Evolutionary conservation across 2,888 invertebrate genomes (phyloP), one percentile per base, ranked within the genome.

Genomic region (Dermolepida albohirtum): DNA sequence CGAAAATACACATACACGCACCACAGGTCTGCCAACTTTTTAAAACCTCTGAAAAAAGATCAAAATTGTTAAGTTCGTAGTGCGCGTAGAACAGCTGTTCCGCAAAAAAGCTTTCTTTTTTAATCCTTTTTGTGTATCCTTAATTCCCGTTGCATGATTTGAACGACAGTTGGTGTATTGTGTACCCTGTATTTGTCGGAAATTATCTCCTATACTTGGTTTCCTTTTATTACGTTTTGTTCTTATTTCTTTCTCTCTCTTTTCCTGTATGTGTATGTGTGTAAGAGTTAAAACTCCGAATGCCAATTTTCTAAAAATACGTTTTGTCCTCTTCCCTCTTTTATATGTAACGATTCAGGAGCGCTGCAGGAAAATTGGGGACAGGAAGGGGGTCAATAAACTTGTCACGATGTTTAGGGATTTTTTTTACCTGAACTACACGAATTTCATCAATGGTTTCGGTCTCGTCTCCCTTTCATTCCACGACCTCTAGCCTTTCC

Each of bases 131-230:
- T 59, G 59, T 59, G 34, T 34, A 59, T 29, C 29, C 59, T 59
- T 59, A 59, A 59, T 59, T 59, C 44, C 44, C 59, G 44, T 59
- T 59, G 59, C 59, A 59, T 59, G 59, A 59, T 59, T 59, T 44
- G 12, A 44, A 59, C 59, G 59, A 59, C 59, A 59, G 59, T 59
- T 59, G 59, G 59, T 59, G 59, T 59, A 29, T 44, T 44, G 43
- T 59, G 44, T 27, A 59, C 47, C 59, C 59, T 27, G 11, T 27
- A 43, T 43, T 59, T 59, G 29, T 29, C 29, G 27, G n/a, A 59
- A 59, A 59, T 59, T 59, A 59, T 59, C 59, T 59, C 6, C 10
- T 34, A 34, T 34, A 10, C 34, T 10, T 34, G 34, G 5, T 6
- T 34, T 34, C 34, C 6, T 34, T 29, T 34, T 34, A 34, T 34